phyloP scores from a whole-genome alignment of 2,888 invertebrate species.

The Pemphredon lugubris region DNA sequence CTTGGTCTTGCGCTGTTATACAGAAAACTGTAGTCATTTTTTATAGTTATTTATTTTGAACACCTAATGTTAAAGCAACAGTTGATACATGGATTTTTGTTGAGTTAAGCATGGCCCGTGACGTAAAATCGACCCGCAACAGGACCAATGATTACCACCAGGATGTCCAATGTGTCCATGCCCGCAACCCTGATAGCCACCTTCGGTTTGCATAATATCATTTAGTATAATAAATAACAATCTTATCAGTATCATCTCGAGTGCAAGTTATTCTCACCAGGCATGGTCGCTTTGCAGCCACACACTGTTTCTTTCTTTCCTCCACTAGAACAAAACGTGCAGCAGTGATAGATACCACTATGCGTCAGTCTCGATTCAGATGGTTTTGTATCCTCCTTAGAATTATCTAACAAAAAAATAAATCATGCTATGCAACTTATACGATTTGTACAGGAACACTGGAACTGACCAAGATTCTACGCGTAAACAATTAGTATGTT shows the following conservation, averaged over 20 bases:
- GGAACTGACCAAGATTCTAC: neutral
- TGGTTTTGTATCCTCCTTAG: slow-evolving; percentile 36
- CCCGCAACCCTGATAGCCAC: slow-evolving; percentile 86
- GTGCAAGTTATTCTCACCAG: slow-evolving; percentile 83
- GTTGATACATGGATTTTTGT: slow-evolving; percentile 64
- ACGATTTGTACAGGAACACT: no score
- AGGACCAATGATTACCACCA: slow-evolving; percentile 91
- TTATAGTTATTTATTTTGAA: no score
- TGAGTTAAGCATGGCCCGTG: slow-evolving; percentile 68
- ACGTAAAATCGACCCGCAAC: slow-evolving; percentile 84
- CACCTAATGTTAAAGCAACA: slow-evolving; percentile 64
- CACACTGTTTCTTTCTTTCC: slow-evolving; percentile 87
- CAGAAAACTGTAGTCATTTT: no score
- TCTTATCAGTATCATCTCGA: no score
- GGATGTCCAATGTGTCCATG: slow-evolving; percentile 92
- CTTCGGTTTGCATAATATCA: slow-evolving; percentile 60
- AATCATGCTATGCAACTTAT: neutral
- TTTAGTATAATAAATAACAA: slow-evolving; percentile 4
- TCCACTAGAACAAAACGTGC: slow-evolving; percentile 91
- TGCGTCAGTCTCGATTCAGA: slow-evolving; percentile 80
- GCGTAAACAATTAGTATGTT: neutral
- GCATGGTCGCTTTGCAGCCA: slow-evolving; percentile 89
- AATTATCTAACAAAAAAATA: slow-evolving; percentile 41
- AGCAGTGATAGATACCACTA: slow-evolving; percentile 89
- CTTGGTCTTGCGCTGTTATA: no score